Base-by-base conservation (phyloP, 2,888 invertebrate species). In the Sinotaia quadrata region DNA sequence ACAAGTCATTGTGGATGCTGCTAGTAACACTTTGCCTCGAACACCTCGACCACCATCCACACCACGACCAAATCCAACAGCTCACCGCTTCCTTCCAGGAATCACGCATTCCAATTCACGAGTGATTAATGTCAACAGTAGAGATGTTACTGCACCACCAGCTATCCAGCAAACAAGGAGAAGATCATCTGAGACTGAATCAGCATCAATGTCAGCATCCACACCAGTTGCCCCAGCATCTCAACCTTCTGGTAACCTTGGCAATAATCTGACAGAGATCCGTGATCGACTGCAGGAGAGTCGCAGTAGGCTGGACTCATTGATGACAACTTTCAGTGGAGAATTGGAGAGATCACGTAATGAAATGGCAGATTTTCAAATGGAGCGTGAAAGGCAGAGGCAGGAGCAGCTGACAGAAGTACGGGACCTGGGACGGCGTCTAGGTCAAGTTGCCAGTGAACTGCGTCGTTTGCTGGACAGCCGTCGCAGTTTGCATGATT, bases 321-420 rank as follows among this genome's bases (percentile, higher is more conserved):
- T 84, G 37, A 81, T 84, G 83, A 74, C 75, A 37, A 74, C 78
- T 8, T 82, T 84, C 67, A 75, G 79, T 3, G 72, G 74, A 2
- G 84, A 84, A 71, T 70, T 82, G n/a, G 82, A 84, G 49, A 71
- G 79, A 31, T 79, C 79, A 7, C 77, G 80, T 10, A 75, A 77
- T 21, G 81, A 80, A 57, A 68, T 82, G 58, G 74, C 79, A 2
- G 77, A 80, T 18, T 81, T 82, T 67, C 82, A 83, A 68, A 73
- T 76, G 56, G 80, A 81, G 58, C 75, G 82, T 8, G 83, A 82
- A 61, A 76, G 79, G 12, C 75, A 80, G 63, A 77, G 82, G 0
- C 78, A 78, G 34, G 81, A 84, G 58, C 84, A 85, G 72, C 65
- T 85, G 49, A 75, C 79, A 3, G 85, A 85, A 70, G 83, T 85